Percentiles rank a stretch among this genome's conserved stretches.
phyloP scores from a whole-genome alignment of 1,140 invertebrate genomes.

The Gyrodactylus bullatarudis region DNA sequence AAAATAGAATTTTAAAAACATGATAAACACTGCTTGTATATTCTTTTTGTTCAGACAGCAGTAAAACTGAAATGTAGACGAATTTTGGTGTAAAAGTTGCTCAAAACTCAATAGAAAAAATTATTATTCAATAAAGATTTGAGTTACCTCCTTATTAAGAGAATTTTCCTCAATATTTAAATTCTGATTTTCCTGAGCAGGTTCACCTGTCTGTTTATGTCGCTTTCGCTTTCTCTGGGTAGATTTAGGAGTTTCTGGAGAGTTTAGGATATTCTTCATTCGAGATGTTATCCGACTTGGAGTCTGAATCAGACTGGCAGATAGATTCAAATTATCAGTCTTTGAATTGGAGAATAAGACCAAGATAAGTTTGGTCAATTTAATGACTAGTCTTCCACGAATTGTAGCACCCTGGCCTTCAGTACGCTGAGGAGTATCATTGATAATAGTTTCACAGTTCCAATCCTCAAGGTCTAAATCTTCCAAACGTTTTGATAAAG shows the following conservation, averaged over 20 bases:
- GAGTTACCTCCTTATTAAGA: no score
- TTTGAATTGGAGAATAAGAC: not conserved
- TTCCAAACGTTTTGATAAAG: not conserved
- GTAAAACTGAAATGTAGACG: no score
- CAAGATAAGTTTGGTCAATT: not conserved
- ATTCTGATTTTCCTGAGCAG: no score
- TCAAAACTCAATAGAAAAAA: no score
- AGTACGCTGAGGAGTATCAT: not conserved
- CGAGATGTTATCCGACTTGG: not conserved
- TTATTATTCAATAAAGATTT: no score
- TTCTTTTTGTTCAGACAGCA: no score
- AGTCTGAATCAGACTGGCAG: not conserved
- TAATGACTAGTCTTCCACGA: not conserved
- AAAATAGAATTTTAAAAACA: no score
- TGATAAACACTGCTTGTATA: no score
- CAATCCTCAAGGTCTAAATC: not conserved
- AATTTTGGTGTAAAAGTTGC: no score
- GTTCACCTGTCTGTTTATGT: not conserved
- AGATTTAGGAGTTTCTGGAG: not conserved
- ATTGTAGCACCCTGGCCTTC: not conserved
- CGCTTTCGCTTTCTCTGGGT: not conserved
- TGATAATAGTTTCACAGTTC: not conserved
- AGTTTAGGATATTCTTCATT: not conserved
- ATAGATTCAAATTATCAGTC: not conserved
- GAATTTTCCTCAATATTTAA: no score